Evolutionary conservation across 2,888 invertebrate genomes (phyloP).

Genomic region (Tyria jacobaeae): DNA sequence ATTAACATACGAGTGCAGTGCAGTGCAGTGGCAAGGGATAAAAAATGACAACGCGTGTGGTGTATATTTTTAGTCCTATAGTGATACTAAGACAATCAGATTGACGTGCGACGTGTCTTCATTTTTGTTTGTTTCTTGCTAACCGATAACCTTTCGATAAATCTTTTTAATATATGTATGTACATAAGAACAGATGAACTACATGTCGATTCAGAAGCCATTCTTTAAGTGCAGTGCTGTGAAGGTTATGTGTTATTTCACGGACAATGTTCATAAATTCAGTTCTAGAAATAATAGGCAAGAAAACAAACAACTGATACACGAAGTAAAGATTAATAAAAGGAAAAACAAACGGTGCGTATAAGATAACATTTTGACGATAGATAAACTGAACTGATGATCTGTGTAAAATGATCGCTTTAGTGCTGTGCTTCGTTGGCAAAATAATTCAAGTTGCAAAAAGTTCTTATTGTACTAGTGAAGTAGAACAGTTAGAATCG

Average conservation of each 20-base stretch:
- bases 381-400: slow-evolving; percentile 42
- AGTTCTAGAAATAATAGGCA: slow-evolving; percentile 38
- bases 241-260: slow-evolving; percentile 60
- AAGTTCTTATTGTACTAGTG: slow-evolving; percentile 46
- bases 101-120: slow-evolving; percentile 54
- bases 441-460: slow-evolving; percentile 67
- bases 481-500: slow-evolving; percentile 29
- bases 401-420: slow-evolving; percentile 68
- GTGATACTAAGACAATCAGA: slow-evolving; percentile 64
- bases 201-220: slow-evolving; percentile 43
- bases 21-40: slow-evolving; percentile 33
- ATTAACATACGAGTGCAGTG: slow-evolving; percentile 25
- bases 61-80: slow-evolving; percentile 63
- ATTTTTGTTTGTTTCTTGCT: slow-evolving; percentile 56
- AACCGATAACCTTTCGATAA: slow-evolving; percentile 74
- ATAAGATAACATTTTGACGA: slow-evolving; percentile 41
- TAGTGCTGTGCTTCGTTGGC: slow-evolving; percentile 70
- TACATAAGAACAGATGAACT: slow-evolving; percentile 34
- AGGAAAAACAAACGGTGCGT: slow-evolving; percentile 61
- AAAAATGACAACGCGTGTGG: slow-evolving; percentile 59
- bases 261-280: slow-evolving; percentile 38
- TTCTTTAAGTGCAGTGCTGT: slow-evolving; percentile 55
- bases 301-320: slow-evolving; percentile 49
- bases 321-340: slow-evolving; percentile 59
- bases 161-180: slow-evolving; percentile 42